Evolutionary conservation across 2,888 invertebrate genomes (phyloP).

Genomic region (Eupithecia vulgata): DNA sequence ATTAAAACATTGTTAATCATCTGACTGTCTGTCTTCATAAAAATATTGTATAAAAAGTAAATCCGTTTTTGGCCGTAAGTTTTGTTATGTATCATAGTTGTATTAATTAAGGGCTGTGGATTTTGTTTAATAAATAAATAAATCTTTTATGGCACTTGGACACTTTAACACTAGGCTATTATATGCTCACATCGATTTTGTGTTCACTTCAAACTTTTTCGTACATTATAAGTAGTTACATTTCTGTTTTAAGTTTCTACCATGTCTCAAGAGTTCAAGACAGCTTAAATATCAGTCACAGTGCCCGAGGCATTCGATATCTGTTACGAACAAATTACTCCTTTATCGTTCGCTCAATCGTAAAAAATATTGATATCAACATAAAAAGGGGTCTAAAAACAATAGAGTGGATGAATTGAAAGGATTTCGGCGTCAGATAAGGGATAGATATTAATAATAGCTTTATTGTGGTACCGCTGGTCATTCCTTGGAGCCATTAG

Average conservation of each 20-base stretch:
- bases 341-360: slow-evolving; percentile 79
- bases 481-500: slow-evolving; percentile 66
- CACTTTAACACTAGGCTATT: background rate
- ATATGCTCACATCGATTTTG: background rate
- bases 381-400: slow-evolving; percentile 82
- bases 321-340: slow-evolving; percentile 80
- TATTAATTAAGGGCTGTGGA: no score
- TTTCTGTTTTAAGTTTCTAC: slow-evolving; percentile 3
- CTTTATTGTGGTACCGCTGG: slow-evolving; percentile 68
- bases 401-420: slow-evolving; percentile 82
- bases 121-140: no score
- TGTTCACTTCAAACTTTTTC: background rate
- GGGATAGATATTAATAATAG: slow-evolving; percentile 79
- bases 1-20: no score
- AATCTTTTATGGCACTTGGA: no score
- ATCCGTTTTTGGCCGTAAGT: no score
- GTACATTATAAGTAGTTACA: background rate
- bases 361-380: slow-evolving; percentile 83
- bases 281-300: slow-evolving; percentile 55
- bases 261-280: slow-evolving; percentile 53
- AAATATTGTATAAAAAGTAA: no score
- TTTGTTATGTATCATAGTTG: no score
- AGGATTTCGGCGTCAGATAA: slow-evolving; percentile 80
- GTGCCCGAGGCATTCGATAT: slow-evolving; percentile 60
- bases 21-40: no score